These are phyloP conservation scores for Wiebesia pumilae DNA, from an alignment of 1,140 invertebrate species.

Conservation along the genomic window DNA sequence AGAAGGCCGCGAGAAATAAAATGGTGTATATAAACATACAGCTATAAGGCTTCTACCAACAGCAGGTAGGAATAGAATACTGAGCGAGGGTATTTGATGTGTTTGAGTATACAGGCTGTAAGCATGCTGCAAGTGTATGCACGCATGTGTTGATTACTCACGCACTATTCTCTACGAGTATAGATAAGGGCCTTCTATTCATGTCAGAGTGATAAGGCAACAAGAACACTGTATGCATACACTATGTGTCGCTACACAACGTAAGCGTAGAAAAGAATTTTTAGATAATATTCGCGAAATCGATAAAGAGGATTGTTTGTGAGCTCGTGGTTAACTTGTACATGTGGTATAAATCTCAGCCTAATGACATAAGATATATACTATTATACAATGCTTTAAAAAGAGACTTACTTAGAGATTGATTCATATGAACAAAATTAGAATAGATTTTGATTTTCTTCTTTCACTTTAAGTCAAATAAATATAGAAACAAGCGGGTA, in stretches of 20 bases:
- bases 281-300: slow-evolving; percentile 30
- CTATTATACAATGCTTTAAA: background rate
- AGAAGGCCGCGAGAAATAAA: slow-evolving; percentile 31
- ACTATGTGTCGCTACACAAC: background rate
- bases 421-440: background rate
- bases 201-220: slow-evolving; percentile 18
- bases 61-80: background rate
- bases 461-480: background rate
- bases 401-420: background rate
- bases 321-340: background rate
- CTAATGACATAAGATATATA: background rate
- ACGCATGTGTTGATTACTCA: background rate
- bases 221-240: background rate
- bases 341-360: background rate
- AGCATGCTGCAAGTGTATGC: background rate
- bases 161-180: slow-evolving; percentile 1
- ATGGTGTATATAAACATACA: slow-evolving; percentile 22
- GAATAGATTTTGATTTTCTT: slow-evolving; percentile 14
- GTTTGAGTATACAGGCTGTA: background rate
- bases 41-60: background rate
- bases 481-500: background rate
- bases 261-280: slow-evolving; percentile 5
- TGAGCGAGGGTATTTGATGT: background rate
- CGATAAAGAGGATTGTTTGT: background rate
- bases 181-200: slow-evolving; percentile 25